Evolutionary conservation across 2,888 invertebrate species (phyloP).

Genomic region (Drosophila borborema): DNA sequence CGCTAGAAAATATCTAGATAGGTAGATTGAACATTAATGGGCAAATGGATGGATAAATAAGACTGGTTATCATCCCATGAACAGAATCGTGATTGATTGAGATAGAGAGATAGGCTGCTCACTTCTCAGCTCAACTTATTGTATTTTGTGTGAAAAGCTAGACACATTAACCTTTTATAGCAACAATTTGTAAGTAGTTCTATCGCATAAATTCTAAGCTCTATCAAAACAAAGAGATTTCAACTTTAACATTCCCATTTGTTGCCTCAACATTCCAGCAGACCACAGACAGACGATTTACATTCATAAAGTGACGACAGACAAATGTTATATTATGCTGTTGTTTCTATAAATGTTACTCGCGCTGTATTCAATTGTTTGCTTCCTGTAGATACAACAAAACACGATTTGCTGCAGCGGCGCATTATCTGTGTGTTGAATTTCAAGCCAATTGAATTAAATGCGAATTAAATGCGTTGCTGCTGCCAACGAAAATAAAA

Average conservation of each 20-base stretch:
- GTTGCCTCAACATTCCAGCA: neutral
- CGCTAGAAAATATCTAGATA: no score
- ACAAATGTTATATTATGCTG: neutral
- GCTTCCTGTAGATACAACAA: conserved; percentile 62
- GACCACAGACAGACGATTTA: conserved; percentile 7
- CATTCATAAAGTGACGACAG: neutral
- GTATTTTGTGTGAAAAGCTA: no score
- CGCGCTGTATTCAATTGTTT: conserved; percentile 66
- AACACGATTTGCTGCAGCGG: conserved; percentile 22
- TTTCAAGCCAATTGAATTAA: conserved; percentile 72
- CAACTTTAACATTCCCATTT: neutral
- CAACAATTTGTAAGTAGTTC: neutral
- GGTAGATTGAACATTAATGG: no score
- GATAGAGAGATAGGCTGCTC: no score
- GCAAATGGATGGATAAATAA: no score
- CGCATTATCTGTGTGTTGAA: conserved; percentile 52
- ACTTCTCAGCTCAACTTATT: no score
- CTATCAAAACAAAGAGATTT: neutral
- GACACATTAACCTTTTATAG: no score
- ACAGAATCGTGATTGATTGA: no score
- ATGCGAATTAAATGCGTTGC: conserved; percentile 68
- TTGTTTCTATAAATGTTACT: conserved; percentile 29
- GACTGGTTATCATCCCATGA: no score
- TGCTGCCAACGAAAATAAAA: conserved; percentile 52
- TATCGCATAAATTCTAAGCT: neutral